Evolutionary conservation across 2,797 vertebrate species (phyloP).

Genomic region (Borostomias antarcticus): DNA sequence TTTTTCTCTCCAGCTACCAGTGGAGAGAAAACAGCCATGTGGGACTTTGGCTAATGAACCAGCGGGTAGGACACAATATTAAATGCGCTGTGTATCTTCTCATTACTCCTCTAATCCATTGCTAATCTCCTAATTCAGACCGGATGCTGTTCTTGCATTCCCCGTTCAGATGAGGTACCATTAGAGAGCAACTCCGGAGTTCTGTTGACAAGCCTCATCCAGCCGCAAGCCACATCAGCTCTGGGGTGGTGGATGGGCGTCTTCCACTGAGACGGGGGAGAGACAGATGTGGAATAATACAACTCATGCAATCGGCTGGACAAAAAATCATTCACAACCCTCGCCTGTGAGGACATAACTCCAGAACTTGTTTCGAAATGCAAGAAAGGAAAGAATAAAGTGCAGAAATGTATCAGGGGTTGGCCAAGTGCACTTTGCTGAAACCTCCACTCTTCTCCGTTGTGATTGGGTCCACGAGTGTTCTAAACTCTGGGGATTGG

Average conservation of each 20-base stretch:
- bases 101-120: conserved; percentile 56
- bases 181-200: conserved; percentile 26
- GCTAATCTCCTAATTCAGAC: conserved; percentile 51
- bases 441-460: conserved; percentile 39
- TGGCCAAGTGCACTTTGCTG: conserved; percentile 43
- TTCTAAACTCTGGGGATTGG: conserved; percentile 32
- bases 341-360: not conserved
- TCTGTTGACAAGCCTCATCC: conserved; percentile 45
- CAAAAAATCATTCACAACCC: conserved; percentile 48
- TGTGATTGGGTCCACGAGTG: conserved; percentile 40
- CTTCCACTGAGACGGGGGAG: conserved; percentile 28
- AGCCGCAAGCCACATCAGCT: conserved; percentile 38
- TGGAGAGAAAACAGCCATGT: conserved; percentile 52
- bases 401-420: too few relatives aligned
- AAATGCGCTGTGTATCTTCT: conserved; percentile 58
- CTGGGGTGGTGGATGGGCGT: conserved; percentile 35
- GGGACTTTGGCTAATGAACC: conserved; percentile 64
- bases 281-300: conserved; percentile 35
- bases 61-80: conserved; percentile 50
- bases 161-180: conserved; percentile 30
- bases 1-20: conserved; percentile 36
- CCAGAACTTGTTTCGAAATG: not conserved
- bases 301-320: conserved; percentile 50
- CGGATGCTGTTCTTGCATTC: too few relatives aligned
- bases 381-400: conserved; percentile 50